Evolutionary conservation across 2,797 vertebrate species (phyloP).

Genomic region (Macropodus opercularis): DNA sequence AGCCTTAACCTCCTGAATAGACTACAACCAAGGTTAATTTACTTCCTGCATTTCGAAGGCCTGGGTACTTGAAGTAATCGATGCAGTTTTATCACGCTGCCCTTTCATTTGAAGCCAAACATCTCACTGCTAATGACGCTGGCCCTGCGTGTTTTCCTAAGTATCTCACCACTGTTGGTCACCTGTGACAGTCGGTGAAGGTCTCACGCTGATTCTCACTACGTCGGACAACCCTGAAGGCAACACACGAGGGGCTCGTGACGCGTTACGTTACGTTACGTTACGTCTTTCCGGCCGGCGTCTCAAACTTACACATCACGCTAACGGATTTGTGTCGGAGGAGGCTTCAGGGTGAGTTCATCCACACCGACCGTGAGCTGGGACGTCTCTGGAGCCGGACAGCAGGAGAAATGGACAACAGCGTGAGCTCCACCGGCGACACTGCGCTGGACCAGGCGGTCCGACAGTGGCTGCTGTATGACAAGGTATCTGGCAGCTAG

Average conservation of each 20-base stretch:
- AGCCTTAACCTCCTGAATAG: too few relatives aligned
- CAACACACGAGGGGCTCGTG: slow-evolving; percentile 36
- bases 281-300: slow-evolving; percentile 28
- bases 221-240: slow-evolving; percentile 26
- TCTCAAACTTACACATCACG: not conserved
- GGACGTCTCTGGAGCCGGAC: not conserved
- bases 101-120: too few relatives aligned
- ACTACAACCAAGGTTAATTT: too few relatives aligned
- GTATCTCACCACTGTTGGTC: too few relatives aligned
- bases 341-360: accelerated
- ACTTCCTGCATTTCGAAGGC: too few relatives aligned
- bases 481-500: slow-evolving; percentile 81
- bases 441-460: slow-evolving; percentile 68
- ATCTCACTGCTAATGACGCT: too few relatives aligned
- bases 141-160: too few relatives aligned
- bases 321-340: not conserved
- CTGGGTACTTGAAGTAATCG: too few relatives aligned
- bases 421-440: slow-evolving; percentile 52
- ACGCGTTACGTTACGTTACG: too few relatives aligned
- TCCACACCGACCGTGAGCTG: not conserved
- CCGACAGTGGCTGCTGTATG: slow-evolving; percentile 86
- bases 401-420: slow-evolving; percentile 70
- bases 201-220: not conserved
- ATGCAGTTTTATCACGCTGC: too few relatives aligned
- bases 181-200: not conserved